Percentiles rank a stretch among this genome's conserved stretches.
phyloP scores from a whole-genome alignment of 2,888 invertebrate genomes.

The Pinctada fucata region DNA sequence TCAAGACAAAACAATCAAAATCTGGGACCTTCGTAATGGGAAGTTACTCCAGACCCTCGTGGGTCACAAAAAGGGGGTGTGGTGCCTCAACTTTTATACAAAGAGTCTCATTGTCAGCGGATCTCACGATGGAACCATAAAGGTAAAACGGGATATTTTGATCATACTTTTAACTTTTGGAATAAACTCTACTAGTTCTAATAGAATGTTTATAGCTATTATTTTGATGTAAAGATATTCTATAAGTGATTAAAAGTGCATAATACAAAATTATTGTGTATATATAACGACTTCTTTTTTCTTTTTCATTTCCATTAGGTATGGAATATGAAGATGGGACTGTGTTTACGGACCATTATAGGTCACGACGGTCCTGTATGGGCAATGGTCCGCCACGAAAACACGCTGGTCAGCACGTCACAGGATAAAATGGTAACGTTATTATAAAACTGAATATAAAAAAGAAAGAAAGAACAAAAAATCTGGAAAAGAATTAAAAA shows the following conservation, averaged over 20 bases:
- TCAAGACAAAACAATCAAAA: slow-evolving; percentile 68
- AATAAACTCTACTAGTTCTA: too few species aligned
- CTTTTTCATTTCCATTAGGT: slow-evolving; percentile 51
- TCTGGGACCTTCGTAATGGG: slow-evolving; percentile 71
- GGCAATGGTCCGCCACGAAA: slow-evolving; percentile 64
- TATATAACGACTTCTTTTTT: too few species aligned
- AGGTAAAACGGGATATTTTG: slow-evolving; percentile 51
- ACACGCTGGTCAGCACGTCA: slow-evolving; percentile 69
- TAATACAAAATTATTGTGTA: too few species aligned
- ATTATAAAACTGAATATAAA: neutral
- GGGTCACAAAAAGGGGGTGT: slow-evolving; percentile 71
- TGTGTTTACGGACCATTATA: slow-evolving; percentile 64
- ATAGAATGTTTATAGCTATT: too few species aligned
- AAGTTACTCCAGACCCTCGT: slow-evolving; percentile 61
- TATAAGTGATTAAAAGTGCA: too few species aligned
- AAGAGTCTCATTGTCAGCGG: slow-evolving; percentile 70
- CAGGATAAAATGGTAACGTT: slow-evolving; percentile 70
- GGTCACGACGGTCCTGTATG: slow-evolving; percentile 72
- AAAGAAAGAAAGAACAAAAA: neutral
- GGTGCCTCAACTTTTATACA: slow-evolving; percentile 73
- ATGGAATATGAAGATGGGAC: slow-evolving; percentile 70
- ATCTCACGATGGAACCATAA: slow-evolving; percentile 71
- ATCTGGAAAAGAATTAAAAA: neutral
- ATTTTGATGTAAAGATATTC: too few species aligned
- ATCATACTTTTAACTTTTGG: neutral